Evolutionary conservation across 1,140 invertebrate genomes (phyloP).

Genomic region (Bombus soroeensis): DNA sequence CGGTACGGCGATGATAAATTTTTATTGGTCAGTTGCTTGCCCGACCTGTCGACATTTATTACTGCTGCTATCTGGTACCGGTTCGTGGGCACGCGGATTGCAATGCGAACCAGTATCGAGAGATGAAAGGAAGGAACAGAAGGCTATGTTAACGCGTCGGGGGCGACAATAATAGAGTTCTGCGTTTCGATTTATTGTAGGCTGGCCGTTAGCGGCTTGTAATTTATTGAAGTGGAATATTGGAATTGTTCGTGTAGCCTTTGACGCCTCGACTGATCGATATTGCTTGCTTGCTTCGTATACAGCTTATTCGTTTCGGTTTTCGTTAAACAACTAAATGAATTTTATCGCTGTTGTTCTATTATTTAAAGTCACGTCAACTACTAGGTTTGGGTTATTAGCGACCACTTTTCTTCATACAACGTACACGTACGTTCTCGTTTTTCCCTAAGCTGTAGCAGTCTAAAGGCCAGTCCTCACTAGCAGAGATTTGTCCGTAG

Average conservation of each 20-base stretch:
- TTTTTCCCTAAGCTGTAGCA: no score
- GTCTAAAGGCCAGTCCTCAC: no score
- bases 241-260: conserved; percentile 8
- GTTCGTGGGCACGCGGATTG: conserved; percentile 18
- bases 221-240: not conserved
- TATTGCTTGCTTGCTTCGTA: not conserved
- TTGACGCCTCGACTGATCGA: not conserved
- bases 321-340: not conserved
- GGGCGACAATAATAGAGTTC: conserved; percentile 28
- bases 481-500: no score
- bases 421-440: no score
- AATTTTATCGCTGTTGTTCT: not conserved
- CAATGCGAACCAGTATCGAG: conserved; percentile 15
- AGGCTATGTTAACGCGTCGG: conserved; percentile 16
- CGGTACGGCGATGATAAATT: not conserved
- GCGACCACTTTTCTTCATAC: no score
- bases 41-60: conserved; percentile 27
- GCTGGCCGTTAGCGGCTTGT: not conserved
- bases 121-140: conserved; percentile 19
- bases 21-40: conserved; percentile 16
- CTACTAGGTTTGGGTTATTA: no score
- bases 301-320: not conserved
- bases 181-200: conserved; percentile 13
- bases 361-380: no score
- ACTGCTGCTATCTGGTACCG: conserved; percentile 21